Evolutionary conservation across 2,888 invertebrate species (phyloP), one percentile per base, ranked within the genome.

Genomic region (Coelopa pilipes): DNA sequence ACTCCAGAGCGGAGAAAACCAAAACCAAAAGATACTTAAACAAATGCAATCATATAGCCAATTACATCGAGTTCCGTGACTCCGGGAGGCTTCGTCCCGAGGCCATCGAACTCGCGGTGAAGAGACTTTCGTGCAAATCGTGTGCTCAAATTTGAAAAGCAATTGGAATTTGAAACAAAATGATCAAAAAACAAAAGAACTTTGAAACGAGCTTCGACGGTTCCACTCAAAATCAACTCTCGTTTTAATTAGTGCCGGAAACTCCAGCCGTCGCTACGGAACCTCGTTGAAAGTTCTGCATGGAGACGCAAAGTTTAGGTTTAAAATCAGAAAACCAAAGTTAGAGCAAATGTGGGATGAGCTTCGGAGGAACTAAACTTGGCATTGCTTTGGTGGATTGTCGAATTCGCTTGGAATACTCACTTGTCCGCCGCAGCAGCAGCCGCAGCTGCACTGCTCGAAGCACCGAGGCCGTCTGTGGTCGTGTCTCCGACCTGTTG

Each of bases 391-490:
- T 12, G 17, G 15, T 57, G 12, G 17, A 57, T 57, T 11, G 21
- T 15, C 4, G 34, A 34, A 34, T 4, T 34, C 34, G 34, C 7
- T 34, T 7, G 34, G 34, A 34, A 34, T 7, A 63, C 71, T 46
- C 21, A 71, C 71, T 65, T 71, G 12, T 59, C 70, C 59, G 5
- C 5, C 1, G 46, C 65, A 19, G n/a, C 21, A 13, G 34, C 19
- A 49, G 13, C 21, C 21, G 49, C 13, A 11, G 49, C 13, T 1
- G 53, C 53, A 13, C 34, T 34, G 2, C 4, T 34, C 4, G 34
- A 34, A 7, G 34, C 34, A 7, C 34, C 34, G 4, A 34, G 34
- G 19, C 45, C 46, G 53, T 65, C 65, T n/a, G 55, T 65, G 17
- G 15, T 15, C 1, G 55, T 55, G 34, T 19, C 24, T 7, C 34